A percentile compares a stretch with the other conserved stretches of the same genome.
These are phyloP conservation scores for Lates japonicus DNA, from an alignment of 2,797 vertebrate genomes.

Conservation along the genomic window DNA sequence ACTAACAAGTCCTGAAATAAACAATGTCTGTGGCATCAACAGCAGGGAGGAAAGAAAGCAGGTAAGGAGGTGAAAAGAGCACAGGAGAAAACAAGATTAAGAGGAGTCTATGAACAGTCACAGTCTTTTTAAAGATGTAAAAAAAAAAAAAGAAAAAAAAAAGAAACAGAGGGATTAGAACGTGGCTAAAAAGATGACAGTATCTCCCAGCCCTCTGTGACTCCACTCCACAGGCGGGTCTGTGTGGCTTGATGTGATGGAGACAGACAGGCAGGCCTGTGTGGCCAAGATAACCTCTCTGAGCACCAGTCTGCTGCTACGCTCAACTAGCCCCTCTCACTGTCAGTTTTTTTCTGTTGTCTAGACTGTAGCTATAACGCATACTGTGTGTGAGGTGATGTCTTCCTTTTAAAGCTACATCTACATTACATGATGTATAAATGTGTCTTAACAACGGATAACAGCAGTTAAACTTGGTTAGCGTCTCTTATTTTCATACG, in stretches of 20 bases:
- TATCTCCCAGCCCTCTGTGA: conserved; percentile 41
- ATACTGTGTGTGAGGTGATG: neutral
- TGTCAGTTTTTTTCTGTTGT: conserved; percentile 1
- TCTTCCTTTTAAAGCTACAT: neutral
- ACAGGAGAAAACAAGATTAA: conserved; percentile 16
- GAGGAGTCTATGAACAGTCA: conserved; percentile 20
- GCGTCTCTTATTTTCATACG: neutral
- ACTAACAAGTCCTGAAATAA: conserved; percentile 23
- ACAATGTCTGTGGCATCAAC: conserved; percentile 27
- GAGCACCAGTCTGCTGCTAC: conserved; percentile 61
- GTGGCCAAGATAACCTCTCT: conserved; percentile 75
- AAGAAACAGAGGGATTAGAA: conserved; percentile 51
- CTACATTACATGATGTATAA: neutral
- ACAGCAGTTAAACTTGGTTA: neutral
- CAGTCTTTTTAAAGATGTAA: conserved; percentile 40
- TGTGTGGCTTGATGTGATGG: conserved; percentile 74
- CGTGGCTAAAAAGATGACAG: conserved; percentile 41
- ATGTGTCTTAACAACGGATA: too few species aligned
- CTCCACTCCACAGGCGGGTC: conserved; percentile 63
- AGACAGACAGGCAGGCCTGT: conserved; percentile 66
- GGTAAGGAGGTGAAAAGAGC: neutral
- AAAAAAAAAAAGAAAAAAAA: too few species aligned
- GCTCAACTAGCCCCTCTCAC: conserved; percentile 6
- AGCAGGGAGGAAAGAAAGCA: neutral
- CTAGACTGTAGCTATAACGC: neutral